Percentiles rank a stretch among this genome's conserved stretches.
Conservation (phyloP, 2,888 invertebrate genomes). For the Acanthococcus lagerstroemiae region DNA sequence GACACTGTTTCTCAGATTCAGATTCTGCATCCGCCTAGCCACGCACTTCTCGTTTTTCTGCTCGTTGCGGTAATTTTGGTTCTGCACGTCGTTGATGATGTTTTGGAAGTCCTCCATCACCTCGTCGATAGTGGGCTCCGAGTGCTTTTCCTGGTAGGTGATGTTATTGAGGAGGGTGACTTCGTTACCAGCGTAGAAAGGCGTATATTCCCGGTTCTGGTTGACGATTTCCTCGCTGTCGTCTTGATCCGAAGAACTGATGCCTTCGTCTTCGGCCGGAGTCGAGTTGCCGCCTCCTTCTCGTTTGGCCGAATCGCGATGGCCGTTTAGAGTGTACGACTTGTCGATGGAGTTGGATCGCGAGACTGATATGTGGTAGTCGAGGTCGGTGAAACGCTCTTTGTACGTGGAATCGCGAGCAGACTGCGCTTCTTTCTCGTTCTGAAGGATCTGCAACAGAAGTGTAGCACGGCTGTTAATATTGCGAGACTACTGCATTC, state of each 20-base stretch:
- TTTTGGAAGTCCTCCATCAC: constrained; percentile 76
- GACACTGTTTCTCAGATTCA: neutral
- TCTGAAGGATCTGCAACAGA: constrained; percentile 28
- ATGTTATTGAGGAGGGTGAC: neutral
- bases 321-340: constrained; percentile 1
- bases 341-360: constrained; percentile 10
- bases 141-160: neutral
- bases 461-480: neutral
- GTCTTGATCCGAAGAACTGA: constrained; percentile 64
- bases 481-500: neutral
- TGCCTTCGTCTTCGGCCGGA: constrained; percentile 71
- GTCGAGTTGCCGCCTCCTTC: constrained; percentile 45
- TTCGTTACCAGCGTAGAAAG: neutral
- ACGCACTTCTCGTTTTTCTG: neutral
- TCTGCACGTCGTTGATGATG: constrained; percentile 74
- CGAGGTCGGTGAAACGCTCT: constrained; percentile 5
- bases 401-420: constrained; percentile 38
- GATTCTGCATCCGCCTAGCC: neutral
- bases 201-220: neutral
- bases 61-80: constrained; percentile 45
- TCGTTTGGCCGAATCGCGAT: constrained; percentile 5
- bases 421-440: constrained; percentile 41
- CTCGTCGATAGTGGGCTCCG: constrained; percentile 72
- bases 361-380: constrained; percentile 1
- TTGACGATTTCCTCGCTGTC: constrained; percentile 43